Percentiles rank a stretch among this genome's conserved stretches.
phyloP scores from a whole-genome alignment of 92 coral and sea anemone genomes.

The Zoanthus sociatus region DNA sequence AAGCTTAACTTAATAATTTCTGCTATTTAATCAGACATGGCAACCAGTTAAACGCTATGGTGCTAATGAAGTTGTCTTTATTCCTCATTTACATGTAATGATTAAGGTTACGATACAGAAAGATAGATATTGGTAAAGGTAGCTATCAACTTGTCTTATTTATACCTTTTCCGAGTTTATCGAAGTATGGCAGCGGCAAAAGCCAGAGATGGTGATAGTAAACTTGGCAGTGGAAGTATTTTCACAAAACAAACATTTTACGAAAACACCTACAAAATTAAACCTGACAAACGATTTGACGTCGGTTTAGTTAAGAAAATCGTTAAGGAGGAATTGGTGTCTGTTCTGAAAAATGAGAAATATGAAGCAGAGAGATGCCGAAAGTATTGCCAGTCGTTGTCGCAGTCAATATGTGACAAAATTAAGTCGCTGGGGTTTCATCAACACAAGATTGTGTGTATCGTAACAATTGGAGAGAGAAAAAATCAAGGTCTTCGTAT shows the following conservation, averaged over 20 bases:
- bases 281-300: slow-evolving; percentile 90
- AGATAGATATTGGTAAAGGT: no score
- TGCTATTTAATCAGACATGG: no score
- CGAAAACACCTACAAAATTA: slow-evolving; percentile 87
- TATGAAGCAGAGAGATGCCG: slow-evolving; percentile 78
- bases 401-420: slow-evolving; percentile 83
- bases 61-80: no score
- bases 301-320: slow-evolving; percentile 83
- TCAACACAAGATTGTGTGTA: slow-evolving; percentile 73
- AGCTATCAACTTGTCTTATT: no score
- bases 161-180: no score
- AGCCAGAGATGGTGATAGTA: no score
- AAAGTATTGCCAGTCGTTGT: slow-evolving; percentile 73
- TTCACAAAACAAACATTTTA: not conserved
- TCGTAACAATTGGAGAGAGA: slow-evolving; percentile 83
- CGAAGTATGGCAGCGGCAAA: no score
- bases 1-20: no score
- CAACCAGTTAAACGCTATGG: no score
- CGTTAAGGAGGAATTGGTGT: slow-evolving; percentile 79
- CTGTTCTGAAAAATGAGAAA: slow-evolving; percentile 74
- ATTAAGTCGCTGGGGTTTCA: slow-evolving; percentile 79
- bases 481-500: slow-evolving; percentile 82
- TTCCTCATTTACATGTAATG: no score
- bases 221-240: no score
- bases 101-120: no score